Conservation (phyloP, 2,797 vertebrate species). For the Oreochromis mossambicus region DNA sequence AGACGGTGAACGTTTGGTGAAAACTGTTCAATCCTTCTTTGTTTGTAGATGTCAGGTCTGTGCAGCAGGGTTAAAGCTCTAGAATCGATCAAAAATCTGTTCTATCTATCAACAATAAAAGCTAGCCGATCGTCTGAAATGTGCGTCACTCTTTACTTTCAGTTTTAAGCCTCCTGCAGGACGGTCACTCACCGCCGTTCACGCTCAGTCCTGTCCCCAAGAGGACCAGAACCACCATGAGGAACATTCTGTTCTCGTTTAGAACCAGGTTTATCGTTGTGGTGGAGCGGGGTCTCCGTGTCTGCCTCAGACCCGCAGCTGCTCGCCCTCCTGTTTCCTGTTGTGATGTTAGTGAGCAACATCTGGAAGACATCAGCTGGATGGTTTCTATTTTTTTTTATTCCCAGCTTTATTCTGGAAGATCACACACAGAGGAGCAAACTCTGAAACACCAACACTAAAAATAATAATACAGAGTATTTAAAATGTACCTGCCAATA, state of each 20-base stretch:
- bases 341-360: background rate
- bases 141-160: background rate
- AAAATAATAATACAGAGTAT: background rate
- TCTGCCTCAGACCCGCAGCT: fast-evolving
- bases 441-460: fast-evolving
- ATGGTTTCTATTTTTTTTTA: background rate
- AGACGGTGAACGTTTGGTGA: background rate
- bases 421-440: background rate
- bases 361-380: fast-evolving
- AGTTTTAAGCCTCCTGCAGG: background rate
- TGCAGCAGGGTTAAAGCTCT: background rate
- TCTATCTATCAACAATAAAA: background rate
- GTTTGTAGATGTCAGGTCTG: background rate
- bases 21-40: background rate
- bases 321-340: background rate
- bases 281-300: fast-evolving
- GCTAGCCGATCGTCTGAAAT: background rate
- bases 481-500: no score
- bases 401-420: background rate
- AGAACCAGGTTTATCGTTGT: background rate
- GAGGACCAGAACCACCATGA: background rate
- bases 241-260: background rate
- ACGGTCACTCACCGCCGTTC: background rate
- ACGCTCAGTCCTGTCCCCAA: background rate
- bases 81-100: background rate